Evolutionary conservation across 2,888 invertebrate genomes (phyloP).

Genomic region (Andrena marginata): DNA sequence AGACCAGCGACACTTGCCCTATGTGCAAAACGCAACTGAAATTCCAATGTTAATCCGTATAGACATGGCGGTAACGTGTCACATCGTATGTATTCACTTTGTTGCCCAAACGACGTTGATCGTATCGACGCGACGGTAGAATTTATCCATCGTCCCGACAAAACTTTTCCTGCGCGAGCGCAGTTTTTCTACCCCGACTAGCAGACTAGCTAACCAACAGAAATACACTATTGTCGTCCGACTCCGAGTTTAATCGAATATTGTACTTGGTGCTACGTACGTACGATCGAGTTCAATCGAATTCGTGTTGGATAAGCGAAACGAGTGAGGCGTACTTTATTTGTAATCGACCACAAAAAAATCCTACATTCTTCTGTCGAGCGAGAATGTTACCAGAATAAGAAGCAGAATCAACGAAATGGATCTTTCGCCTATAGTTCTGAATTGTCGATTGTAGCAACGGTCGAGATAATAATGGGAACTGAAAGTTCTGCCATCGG

Average conservation of each 20-base stretch:
- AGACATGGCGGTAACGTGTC: neutral
- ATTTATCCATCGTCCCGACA: no score
- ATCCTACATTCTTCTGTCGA: neutral
- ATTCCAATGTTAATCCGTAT: slow-evolving; percentile 83
- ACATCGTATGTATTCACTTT: neutral
- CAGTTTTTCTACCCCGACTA: no score
- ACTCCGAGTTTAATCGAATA: no score
- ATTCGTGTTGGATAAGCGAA: neutral
- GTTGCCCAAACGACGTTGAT: neutral
- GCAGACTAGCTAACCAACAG: no score
- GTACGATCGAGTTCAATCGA: no score
- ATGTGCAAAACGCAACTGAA: slow-evolving; percentile 90
- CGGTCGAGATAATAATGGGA: neutral
- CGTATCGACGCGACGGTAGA: no score
- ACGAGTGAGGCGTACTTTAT: neutral
- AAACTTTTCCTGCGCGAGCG: no score
- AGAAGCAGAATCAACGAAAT: neutral
- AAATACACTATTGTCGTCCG: no score
- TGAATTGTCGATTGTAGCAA: neutral
- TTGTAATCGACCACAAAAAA: neutral
- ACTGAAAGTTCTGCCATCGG: neutral
- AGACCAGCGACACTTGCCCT: slow-evolving; percentile 90
- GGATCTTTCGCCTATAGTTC: neutral
- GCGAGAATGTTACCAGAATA: neutral
- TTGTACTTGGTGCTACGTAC: no score